Percentiles rank a stretch among this genome's conserved stretches.
Conservation (phyloP, 1,140 invertebrate species). For the Rhagoletis pomonella region DNA sequence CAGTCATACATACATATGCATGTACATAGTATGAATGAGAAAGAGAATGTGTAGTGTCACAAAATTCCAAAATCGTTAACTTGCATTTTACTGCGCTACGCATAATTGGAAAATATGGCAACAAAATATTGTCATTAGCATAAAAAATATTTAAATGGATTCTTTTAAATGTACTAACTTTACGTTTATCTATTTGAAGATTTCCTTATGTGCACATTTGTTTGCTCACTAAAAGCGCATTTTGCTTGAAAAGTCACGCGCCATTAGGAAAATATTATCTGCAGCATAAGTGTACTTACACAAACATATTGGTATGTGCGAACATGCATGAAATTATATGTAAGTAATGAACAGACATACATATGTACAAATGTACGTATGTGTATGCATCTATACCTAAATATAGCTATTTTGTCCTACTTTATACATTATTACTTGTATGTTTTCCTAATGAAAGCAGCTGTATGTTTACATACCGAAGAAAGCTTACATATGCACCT, state of each 20-base stretch:
- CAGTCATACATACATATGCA: neutral
- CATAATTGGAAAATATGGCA: conserved; percentile 35
- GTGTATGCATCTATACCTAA: neutral
- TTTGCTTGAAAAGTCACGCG: conserved; percentile 45
- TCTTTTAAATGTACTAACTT: neutral
- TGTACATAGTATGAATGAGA: no score
- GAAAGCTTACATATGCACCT: neutral
- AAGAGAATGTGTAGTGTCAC: neutral
- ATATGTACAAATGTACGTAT: neutral
- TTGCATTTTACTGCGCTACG: neutral
- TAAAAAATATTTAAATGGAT: conserved; percentile 8
- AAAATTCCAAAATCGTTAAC: neutral
- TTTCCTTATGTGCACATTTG: neutral
- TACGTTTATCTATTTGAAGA: no score
- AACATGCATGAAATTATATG: neutral
- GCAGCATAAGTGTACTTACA: neutral
- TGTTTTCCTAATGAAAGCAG: neutral
- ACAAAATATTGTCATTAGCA: conserved; percentile 14
- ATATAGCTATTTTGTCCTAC: neutral
- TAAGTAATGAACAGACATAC: no score
- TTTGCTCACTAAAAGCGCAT: neutral
- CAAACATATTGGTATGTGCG: neutral
- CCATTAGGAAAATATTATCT: conserved; percentile 36
- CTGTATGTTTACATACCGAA: neutral
- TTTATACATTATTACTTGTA: neutral